A percentile compares a stretch with the other conserved stretches of the same genome.
phyloP scores from a whole-genome alignment of 2,797 vertebrate genomes.

The Rhinella marina region DNA sequence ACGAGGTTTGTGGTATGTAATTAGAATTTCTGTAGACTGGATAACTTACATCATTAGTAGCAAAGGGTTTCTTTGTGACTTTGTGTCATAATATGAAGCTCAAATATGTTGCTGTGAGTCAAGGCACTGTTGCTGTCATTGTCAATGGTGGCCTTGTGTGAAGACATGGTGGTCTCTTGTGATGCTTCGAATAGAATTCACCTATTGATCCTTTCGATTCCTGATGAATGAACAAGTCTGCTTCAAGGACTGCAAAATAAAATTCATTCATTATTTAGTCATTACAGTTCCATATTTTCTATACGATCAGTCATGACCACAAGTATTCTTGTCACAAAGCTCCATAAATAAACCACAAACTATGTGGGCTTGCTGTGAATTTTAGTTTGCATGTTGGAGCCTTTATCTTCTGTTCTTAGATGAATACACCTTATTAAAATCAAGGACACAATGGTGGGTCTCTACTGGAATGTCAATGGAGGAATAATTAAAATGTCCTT shows the following conservation, averaged over 20 bases:
- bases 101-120: background rate
- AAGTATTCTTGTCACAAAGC: background rate
- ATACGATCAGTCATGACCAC: background rate
- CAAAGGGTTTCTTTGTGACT: constrained; percentile 32
- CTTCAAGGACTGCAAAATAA: background rate
- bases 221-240: background rate
- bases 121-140: background rate
- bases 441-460: background rate
- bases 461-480: background rate
- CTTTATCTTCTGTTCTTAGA: background rate
- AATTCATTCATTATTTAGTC: background rate
- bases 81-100: constrained; percentile 24
- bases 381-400: background rate
- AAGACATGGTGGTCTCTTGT: background rate
- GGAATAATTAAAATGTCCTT: background rate
- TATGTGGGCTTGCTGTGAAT: background rate
- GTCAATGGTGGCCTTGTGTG: constrained; percentile 10
- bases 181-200: background rate
- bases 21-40: background rate
- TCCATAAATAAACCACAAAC: background rate
- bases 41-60: constrained; percentile 18
- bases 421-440: background rate
- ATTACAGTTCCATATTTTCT: no score
- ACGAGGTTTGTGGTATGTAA: constrained; percentile 33
- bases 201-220: background rate